A percentile compares a stretch with the other conserved stretches of the same genome.
These are phyloP conservation scores for Chromoteleia sp. DNA, from an alignment of 2,888 invertebrate species.

Conservation along the genomic window DNA sequence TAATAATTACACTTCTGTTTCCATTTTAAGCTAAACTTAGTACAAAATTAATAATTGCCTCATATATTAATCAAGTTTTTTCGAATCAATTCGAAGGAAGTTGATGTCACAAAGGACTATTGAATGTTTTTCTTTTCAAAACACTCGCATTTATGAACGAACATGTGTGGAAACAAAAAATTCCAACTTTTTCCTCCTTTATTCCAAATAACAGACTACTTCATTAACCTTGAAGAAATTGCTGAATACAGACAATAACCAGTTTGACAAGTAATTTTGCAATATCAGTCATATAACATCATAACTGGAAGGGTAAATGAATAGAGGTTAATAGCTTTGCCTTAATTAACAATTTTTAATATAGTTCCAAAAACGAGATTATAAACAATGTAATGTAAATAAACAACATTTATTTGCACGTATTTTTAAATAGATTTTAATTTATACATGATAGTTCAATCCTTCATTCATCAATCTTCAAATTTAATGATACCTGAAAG, in stretches of 20 bases:
- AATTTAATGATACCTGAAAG: too few species aligned
- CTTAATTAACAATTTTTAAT: slow-evolving; percentile 15
- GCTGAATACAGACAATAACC: slow-evolving; percentile 59
- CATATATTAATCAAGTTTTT: slow-evolving; percentile 39
- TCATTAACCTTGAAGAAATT: slow-evolving; percentile 60
- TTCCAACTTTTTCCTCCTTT: slow-evolving; percentile 54
- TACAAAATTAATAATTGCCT: background rate
- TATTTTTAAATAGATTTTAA: too few species aligned
- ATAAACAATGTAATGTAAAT: background rate
- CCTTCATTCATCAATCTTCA: too few species aligned
- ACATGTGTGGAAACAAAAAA: slow-evolving; percentile 40
- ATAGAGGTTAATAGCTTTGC: slow-evolving; percentile 15
- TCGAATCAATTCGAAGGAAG: slow-evolving; percentile 19
- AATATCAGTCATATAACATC: slow-evolving; percentile 42
- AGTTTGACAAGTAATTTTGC: slow-evolving; percentile 64
- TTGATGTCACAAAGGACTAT: slow-evolving; percentile 14
- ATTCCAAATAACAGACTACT: slow-evolving; percentile 56
- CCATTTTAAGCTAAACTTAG: background rate
- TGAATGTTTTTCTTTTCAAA: slow-evolving; percentile 37
- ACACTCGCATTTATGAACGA: background rate
- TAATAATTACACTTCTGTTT: too few species aligned
- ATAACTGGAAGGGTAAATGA: slow-evolving; percentile 47
- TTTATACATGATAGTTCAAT: too few species aligned
- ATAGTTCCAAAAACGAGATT: background rate
- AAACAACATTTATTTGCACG: too few species aligned